phyloP scores from a whole-genome alignment of 2,888 invertebrate species.

The Temnothorax ravouxi region DNA sequence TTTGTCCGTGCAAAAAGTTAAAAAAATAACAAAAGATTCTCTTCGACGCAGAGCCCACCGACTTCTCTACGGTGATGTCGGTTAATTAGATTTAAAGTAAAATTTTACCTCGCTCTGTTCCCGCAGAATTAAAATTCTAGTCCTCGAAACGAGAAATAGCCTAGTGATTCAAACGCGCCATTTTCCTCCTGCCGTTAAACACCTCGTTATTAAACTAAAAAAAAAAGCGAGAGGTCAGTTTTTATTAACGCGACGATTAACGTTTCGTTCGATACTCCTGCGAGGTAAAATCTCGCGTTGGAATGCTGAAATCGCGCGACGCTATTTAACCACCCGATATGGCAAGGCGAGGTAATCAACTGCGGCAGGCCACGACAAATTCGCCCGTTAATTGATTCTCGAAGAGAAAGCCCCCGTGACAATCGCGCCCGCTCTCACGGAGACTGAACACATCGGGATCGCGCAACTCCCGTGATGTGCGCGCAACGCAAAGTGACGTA shows the following conservation, averaged over 20 bases:
- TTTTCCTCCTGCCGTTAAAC: background rate
- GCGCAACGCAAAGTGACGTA: slow-evolving; percentile 26
- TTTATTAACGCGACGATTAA: background rate
- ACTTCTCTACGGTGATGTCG: background rate
- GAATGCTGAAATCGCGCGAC: background rate
- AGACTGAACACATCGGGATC: background rate
- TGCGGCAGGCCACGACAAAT: background rate
- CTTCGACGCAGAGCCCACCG: background rate
- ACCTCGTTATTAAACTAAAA: background rate
- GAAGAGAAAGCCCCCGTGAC: slow-evolving; percentile 4
- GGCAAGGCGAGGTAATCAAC: background rate
- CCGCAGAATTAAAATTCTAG: slow-evolving; percentile 3
- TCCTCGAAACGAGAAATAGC: background rate
- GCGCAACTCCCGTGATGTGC: slow-evolving; percentile 4
- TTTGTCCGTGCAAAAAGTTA: background rate
- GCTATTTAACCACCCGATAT: background rate
- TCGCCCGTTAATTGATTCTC: slow-evolving; percentile 39
- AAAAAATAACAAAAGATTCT: slow-evolving; percentile 17
- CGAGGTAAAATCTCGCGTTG: background rate
- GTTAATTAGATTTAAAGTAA: background rate
- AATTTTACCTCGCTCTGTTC: background rate
- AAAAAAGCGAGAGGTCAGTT: background rate
- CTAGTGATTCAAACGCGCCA: background rate
- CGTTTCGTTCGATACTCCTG: background rate
- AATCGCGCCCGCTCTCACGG: slow-evolving; percentile 2